Conservation (phyloP, 1,140 invertebrate genomes). For the Myzus persicae region DNA sequence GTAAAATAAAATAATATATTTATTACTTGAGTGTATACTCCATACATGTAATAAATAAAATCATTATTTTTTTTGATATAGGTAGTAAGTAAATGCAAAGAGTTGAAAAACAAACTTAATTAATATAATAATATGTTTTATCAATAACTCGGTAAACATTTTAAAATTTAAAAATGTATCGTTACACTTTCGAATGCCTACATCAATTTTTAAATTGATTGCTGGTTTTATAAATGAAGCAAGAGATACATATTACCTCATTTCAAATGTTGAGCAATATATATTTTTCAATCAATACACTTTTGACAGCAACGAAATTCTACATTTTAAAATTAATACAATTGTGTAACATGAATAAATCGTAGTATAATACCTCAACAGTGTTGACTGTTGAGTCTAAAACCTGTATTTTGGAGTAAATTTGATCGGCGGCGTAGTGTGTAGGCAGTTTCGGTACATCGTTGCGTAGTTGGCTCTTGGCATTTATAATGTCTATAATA, state of each 20-base stretch:
- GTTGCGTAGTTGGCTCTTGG: not conserved
- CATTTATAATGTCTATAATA: not conserved
- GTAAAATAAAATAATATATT: not conserved
- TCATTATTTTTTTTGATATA: not conserved
- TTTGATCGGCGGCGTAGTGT: not conserved
- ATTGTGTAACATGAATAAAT: not conserved
- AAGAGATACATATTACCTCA: not conserved
- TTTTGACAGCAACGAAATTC: not conserved
- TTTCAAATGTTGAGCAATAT: not conserved
- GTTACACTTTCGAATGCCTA: not conserved
- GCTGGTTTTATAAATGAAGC: not conserved
- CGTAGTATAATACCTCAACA: not conserved
- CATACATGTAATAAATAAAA: not conserved
- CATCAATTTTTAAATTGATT: not conserved
- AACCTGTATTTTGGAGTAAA: not conserved
- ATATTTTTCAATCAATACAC: not conserved
- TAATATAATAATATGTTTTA: not conserved
- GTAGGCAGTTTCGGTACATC: not conserved
- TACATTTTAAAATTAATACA: not conserved
- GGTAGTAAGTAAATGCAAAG: no score
- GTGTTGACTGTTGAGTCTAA: not conserved
- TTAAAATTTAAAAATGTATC: not conserved
- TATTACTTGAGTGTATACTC: not conserved
- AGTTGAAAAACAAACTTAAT: not conserved
- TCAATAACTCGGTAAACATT: not conserved